Conservation (phyloP, 2,113 vertebrate genomes). For the Capreolus pygargus region DNA sequence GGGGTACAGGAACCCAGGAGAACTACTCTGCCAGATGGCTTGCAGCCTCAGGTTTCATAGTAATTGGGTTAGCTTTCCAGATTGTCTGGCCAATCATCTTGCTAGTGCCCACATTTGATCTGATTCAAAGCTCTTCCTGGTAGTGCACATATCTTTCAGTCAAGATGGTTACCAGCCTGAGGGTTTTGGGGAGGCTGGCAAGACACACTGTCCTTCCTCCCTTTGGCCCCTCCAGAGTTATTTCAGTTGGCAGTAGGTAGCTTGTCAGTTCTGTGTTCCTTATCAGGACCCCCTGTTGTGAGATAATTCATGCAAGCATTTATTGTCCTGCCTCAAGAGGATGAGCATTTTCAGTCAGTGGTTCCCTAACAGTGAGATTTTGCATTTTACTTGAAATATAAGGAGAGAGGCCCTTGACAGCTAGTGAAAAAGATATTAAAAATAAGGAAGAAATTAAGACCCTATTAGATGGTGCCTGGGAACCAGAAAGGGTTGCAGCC, state of each 20-base stretch:
- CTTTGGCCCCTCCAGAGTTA: not conserved
- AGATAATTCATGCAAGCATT: not conserved
- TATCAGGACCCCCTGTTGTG: not conserved
- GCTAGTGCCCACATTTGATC: not conserved
- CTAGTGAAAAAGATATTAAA: too few relatives aligned
- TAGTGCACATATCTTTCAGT: not conserved
- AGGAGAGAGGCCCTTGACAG: too few relatives aligned
- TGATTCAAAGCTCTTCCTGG: not conserved
- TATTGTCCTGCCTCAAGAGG: not conserved
- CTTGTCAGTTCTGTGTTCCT: not conserved
- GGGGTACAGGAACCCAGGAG: not conserved
- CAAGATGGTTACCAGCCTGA: not conserved
- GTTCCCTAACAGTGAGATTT: not conserved
- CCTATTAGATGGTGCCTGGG: too few relatives aligned
- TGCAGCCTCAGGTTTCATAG: not conserved
- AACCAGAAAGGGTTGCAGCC: too few relatives aligned
- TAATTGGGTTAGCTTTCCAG: not conserved
- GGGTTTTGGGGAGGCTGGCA: not conserved
- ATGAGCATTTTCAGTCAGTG: not conserved
- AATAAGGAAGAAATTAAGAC: too few relatives aligned
- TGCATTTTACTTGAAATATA: not conserved
- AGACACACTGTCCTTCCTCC: not conserved
- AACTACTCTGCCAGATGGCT: not conserved
- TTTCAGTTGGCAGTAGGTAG: not conserved
- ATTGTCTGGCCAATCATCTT: not conserved